Base-by-base conservation (phyloP, 2,888 invertebrate genomes). In the Cataglyphis livida region DNA sequence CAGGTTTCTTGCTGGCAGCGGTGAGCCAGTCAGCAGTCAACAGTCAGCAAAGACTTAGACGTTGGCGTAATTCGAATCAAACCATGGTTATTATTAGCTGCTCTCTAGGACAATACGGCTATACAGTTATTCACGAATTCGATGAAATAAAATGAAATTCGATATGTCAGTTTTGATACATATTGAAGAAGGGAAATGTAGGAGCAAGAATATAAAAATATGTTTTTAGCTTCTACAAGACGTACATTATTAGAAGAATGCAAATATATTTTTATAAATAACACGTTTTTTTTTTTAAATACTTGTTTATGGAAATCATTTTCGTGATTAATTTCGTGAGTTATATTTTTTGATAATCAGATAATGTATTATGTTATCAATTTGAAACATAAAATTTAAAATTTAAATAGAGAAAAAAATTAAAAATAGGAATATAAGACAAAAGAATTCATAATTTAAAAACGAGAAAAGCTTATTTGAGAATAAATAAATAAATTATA, bases 1-100 rank as follows among this genome's bases (percentile, higher is more conserved):
- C 81, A 66, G 84, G 76, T 86, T 86, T 87, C 70, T 84, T 79
- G 70, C 57, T 28, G 64, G 59, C 75, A 51, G 73, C 82, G 28
- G 54, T 51, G 70, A 71, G 70, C 28, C 64, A 57, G 44, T 28
- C 57, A 73, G 54, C 59, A 65, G 65, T 28, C 57, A 73, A 44
- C 59, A 65, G 65, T 73, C 57, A 21, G 65, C 64, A 25, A 51
- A 25, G 35, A 32, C 73, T 65, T 48, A 28, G 76, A 75, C 65
- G 78, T 75, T 73, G 59, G 70, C 59, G 59, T 79, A 70, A 70
- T 59, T 79, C 78, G 59, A 64, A 79, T 79, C 25, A 70, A 79
- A 41, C 35, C 32, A 25, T 64, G 44, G 21, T 59, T 51, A 38
- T 61, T 76, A 38, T 64, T 64, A 62, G 57, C 48, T 64, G 9